phyloP scores from a whole-genome alignment of 2,888 invertebrate genomes.

The Drosophila prostipennis region DNA sequence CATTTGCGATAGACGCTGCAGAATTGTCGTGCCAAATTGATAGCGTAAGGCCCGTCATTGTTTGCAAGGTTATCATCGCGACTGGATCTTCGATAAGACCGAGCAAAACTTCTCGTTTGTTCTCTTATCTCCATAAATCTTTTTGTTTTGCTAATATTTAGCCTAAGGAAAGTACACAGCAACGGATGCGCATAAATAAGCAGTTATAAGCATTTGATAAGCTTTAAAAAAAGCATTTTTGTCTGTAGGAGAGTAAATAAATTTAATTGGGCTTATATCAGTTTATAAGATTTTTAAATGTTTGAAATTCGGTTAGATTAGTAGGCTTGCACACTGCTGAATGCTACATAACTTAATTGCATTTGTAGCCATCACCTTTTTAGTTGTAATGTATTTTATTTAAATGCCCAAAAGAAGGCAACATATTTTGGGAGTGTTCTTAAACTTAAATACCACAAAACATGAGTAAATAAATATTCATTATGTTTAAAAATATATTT shows the following conservation, averaged over 20 bases:
- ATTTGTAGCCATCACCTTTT: background rate
- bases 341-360: background rate
- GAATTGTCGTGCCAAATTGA: constrained; percentile 10
- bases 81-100: constrained; percentile 30
- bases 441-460: too few species aligned
- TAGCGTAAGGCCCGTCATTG: constrained; percentile 7
- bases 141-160: constrained; percentile 16
- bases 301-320: background rate
- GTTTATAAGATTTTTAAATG: background rate
- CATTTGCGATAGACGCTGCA: constrained; percentile 9
- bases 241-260: constrained; percentile 9
- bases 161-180: constrained; percentile 29
- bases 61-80: constrained; percentile 35
- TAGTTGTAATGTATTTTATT: too few species aligned
- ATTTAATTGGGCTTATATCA: constrained; percentile 2
- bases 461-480: too few species aligned
- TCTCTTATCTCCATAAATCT: constrained; percentile 43
- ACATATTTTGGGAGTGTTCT: background rate
- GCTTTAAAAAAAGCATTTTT: background rate
- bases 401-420: constrained; percentile 14
- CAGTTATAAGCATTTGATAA: constrained; percentile 11
- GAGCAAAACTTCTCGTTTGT: constrained; percentile 15
- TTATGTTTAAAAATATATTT: too few species aligned
- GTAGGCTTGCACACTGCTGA: background rate
- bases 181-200: constrained; percentile 39